Evolutionary conservation across 2,888 invertebrate genomes (phyloP).

Genomic region (Microchrysa polita): DNA sequence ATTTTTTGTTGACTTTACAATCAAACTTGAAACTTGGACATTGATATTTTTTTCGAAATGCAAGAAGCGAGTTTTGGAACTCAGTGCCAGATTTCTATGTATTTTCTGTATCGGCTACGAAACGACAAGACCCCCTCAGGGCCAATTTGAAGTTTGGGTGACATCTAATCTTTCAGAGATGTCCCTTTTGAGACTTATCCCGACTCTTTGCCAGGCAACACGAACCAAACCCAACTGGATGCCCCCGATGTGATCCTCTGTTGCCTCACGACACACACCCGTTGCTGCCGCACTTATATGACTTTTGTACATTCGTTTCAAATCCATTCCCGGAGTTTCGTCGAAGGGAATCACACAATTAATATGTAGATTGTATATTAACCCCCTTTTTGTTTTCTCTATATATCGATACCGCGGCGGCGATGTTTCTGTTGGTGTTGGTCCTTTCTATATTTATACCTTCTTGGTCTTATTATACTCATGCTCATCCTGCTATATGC

Average conservation of each 20-base stretch:
- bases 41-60: no score
- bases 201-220: constrained; percentile 25
- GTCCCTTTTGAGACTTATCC: constrained; percentile 49
- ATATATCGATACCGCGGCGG: not conserved
- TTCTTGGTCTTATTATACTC: constrained; percentile 24
- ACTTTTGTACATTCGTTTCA: not conserved
- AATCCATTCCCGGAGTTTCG: not conserved
- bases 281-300: not conserved
- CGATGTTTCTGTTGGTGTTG: constrained; percentile 22
- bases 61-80: no score
- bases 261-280: no score
- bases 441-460: constrained; percentile 13
- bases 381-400: constrained; percentile 40
- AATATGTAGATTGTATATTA: constrained; percentile 50
- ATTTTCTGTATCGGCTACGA: constrained; percentile 23
- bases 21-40: no score
- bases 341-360: constrained; percentile 49
- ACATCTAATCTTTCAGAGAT: constrained; percentile 50
- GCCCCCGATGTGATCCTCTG: no score
- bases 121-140: not conserved
- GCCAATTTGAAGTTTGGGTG: constrained; percentile 20
- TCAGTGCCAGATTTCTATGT: no score
- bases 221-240: not conserved
- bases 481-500: constrained; percentile 12
- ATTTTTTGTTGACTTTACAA: no score